A percentile compares a stretch with the other conserved stretches of the same genome.
phyloP scores from a whole-genome alignment of 2,797 vertebrate species.

The Cossypha polioptera region DNA sequence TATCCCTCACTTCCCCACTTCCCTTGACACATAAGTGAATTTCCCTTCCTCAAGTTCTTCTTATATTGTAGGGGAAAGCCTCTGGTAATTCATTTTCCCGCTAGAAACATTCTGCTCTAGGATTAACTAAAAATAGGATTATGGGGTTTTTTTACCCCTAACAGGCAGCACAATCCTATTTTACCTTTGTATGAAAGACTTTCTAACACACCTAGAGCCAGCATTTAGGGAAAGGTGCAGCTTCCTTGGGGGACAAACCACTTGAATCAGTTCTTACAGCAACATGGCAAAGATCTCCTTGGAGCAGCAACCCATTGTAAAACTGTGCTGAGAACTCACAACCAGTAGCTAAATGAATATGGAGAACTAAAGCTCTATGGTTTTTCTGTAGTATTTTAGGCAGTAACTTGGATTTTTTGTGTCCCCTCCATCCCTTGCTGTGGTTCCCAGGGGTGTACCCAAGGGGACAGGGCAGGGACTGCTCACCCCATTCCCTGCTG shows the following conservation, averaged over 20 bases:
- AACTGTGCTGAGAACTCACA: not conserved
- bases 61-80: not conserved
- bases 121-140: not conserved
- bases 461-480: not conserved
- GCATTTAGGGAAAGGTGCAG: not conserved
- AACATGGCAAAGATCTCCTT: not conserved
- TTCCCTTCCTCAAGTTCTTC: not conserved
- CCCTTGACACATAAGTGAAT: not conserved
- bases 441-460: not conserved
- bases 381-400: not conserved
- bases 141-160: rapidly evolving
- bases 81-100: not conserved
- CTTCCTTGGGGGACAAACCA: not conserved
- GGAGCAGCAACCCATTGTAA: not conserved
- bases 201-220: not conserved
- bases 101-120: not conserved
- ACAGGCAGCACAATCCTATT: not conserved
- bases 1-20: not conserved
- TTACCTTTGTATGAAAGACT: not conserved
- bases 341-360: not conserved
- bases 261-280: not conserved
- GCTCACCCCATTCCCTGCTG: not conserved
- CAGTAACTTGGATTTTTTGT: rapidly evolving
- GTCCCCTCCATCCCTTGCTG: not conserved
- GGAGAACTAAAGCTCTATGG: rapidly evolving